Base-by-base conservation (phyloP, 2,113 vertebrate species). In the Psilopogon haemacephalus region DNA sequence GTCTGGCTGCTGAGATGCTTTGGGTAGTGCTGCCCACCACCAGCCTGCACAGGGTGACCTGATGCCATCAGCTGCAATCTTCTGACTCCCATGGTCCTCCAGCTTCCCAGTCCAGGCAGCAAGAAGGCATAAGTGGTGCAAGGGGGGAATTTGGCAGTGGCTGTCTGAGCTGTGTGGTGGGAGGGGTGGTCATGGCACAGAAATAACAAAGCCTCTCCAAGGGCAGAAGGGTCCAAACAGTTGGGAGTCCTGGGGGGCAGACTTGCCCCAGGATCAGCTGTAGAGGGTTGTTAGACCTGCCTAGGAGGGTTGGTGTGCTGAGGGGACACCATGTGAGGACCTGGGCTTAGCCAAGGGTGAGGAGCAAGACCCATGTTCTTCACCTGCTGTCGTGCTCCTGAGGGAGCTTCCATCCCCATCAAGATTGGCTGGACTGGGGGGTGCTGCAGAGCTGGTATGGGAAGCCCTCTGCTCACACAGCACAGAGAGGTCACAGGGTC, bases 71-170 rank as follows among this genome's bases (percentile, higher is more conserved):
- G 59, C 44, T 73, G 71, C 60, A 71, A 54, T 76, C 75, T 72
- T 64, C 38, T 26, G 60, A 81, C 64, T 42, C 55, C 37, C 23
- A 7, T 30, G 30, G 52, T 42, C 44, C 54, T 59, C 52, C 73
- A 69, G 0, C 38, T 76, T 69, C 73, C 62, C 68, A 71, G 40
- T 62, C 42, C 44, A 70, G 23, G 30, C n/a, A 40, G 50, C 2
- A 1, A 70, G 56, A 20, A 91, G 82, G 72, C 91, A 83, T 59
- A 64, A 63, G 52, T 17, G 28, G 52, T 70, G 21, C 37, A 62
- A 62, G 23, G 90, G 54, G 80, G 71, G 23, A 58, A 48, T 55
- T 19, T 86, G 94, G 86, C 93, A 94, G 86, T 84, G 55, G 42
- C 35, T 75, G 32, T 38, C 30, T 21, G 42, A 82, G 35, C 50